Conservation (phyloP, 2,113 vertebrate genomes). For the Turnix velox region DNA sequence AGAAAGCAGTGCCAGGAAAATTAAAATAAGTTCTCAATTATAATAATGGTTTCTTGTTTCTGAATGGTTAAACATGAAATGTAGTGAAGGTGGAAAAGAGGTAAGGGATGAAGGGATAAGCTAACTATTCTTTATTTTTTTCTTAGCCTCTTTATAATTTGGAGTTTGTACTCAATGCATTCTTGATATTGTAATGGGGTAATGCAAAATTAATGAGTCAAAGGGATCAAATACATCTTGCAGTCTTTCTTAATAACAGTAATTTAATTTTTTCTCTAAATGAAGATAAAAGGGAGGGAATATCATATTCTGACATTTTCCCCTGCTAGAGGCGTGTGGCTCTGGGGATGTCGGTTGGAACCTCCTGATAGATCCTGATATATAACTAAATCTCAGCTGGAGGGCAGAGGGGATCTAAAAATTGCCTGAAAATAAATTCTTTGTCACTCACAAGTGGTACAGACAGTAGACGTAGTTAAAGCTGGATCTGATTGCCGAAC, state of each 20-base stretch:
- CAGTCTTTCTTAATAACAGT: neutral
- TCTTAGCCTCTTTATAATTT: neutral
- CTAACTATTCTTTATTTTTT: neutral
- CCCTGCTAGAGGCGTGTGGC: neutral
- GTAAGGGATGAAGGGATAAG: neutral
- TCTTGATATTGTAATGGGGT: neutral
- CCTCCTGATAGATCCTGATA: neutral
- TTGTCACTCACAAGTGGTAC: neutral
- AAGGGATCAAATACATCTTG: neutral
- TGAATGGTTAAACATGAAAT: neutral
- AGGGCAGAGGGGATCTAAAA: neutral
- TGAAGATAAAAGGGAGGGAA: neutral
- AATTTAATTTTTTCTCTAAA: neutral
- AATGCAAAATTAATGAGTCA: neutral
- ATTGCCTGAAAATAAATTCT: conserved; percentile 21
- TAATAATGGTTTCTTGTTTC: neutral
- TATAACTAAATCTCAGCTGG: neutral
- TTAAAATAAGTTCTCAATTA: neutral
- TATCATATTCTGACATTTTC: neutral
- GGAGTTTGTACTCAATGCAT: neutral
- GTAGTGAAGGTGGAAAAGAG: neutral
- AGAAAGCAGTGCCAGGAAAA: neutral
- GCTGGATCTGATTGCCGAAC: neutral
- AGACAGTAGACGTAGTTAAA: neutral
- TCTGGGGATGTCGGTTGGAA: neutral